Evolutionary conservation across 1,140 invertebrate genomes (phyloP).

Genomic region (Aleiodes sp.): DNA sequence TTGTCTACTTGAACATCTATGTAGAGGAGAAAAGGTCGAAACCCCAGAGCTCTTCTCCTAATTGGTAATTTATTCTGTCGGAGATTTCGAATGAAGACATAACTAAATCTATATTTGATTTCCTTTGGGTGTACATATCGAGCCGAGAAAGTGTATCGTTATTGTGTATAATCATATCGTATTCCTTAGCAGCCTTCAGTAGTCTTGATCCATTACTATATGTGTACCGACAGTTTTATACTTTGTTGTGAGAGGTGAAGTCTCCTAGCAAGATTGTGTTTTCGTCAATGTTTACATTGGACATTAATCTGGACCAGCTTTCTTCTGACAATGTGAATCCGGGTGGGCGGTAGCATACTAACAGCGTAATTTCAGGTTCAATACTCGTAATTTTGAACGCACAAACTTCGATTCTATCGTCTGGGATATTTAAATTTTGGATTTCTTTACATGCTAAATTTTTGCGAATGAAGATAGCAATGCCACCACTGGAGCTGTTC

Average conservation of each 20-base stretch:
- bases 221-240: not conserved
- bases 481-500: not conserved
- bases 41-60: constrained; percentile 14
- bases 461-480: not conserved
- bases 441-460: not conserved
- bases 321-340: not conserved
- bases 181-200: not conserved
- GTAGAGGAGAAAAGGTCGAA: constrained; percentile 23
- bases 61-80: constrained; percentile 11
- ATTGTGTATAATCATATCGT: constrained; percentile 21
- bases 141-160: not conserved
- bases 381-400: not conserved
- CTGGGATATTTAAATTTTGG: not conserved
- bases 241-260: not conserved
- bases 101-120: constrained; percentile 31
- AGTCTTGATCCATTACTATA: constrained; percentile 24
- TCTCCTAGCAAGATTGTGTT: constrained; percentile 21
- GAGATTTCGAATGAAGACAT: constrained; percentile 17
- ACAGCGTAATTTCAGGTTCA: not conserved
- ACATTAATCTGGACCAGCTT: not conserved
- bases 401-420: not conserved
- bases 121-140: not conserved
- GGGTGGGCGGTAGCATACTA: not conserved
- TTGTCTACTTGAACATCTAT: constrained; percentile 14
- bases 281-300: not conserved